These are phyloP conservation scores for Alexandromys fortis DNA, from an alignment of 2,113 vertebrate genomes.

Conservation along the genomic window DNA sequence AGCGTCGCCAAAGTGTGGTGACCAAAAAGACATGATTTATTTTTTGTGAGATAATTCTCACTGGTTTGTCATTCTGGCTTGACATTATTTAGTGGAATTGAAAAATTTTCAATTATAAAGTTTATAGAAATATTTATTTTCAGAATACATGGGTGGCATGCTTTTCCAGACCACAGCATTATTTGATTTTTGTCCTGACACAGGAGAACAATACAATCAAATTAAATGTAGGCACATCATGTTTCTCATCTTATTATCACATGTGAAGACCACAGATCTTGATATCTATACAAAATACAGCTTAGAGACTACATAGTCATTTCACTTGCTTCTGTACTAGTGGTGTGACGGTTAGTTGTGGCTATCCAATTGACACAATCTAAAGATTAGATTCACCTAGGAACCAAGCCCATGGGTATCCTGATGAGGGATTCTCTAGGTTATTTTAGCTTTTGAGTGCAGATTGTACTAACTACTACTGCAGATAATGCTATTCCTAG, in stretches of 20 bases:
- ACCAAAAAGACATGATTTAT: neutral
- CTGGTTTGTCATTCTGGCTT: neutral
- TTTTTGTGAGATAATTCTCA: neutral
- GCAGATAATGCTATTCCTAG: neutral
- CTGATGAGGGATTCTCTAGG: neutral
- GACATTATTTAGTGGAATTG: neutral
- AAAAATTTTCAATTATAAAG: neutral
- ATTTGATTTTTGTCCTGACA: neutral
- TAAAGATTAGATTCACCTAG: neutral
- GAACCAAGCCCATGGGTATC: neutral
- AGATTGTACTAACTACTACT: neutral
- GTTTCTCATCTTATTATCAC: neutral
- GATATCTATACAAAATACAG: neutral
- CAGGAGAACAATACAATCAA: neutral
- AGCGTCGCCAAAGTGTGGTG: neutral
- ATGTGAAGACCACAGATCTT: neutral
- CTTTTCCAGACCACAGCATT: neutral
- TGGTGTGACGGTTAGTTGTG: neutral
- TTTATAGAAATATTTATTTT: slow-evolving; percentile 2
- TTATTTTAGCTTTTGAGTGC: neutral
- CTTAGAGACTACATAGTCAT: neutral
- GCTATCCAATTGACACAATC: neutral
- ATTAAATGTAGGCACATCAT: neutral
- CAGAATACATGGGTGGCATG: neutral
- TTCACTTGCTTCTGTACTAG: neutral